Conservation (phyloP, 2,797 vertebrate genomes). For the Hozukius guyotensis region DNA sequence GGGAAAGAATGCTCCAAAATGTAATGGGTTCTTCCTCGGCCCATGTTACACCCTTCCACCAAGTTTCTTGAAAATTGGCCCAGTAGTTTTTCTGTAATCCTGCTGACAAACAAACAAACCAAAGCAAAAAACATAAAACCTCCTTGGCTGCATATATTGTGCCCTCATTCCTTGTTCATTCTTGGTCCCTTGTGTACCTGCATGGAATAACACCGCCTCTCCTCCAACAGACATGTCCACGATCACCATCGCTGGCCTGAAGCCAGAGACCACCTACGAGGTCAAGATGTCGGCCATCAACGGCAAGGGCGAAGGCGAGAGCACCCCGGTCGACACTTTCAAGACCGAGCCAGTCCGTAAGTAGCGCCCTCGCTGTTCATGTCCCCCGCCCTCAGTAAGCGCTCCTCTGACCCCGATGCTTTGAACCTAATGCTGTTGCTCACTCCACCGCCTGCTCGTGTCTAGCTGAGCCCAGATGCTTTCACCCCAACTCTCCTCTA, state of each 20-base stretch:
- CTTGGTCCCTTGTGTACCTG: background rate
- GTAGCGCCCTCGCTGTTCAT: slow-evolving; percentile 68
- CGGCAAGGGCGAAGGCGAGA: slow-evolving; percentile 94
- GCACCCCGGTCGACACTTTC: slow-evolving; percentile 84
- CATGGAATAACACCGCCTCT: background rate
- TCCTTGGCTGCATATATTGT: background rate
- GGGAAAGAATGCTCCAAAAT: background rate
- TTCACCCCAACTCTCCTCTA: slow-evolving; percentile 28
- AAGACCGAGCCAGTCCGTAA: slow-evolving; percentile 97
- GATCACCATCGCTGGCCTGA: slow-evolving; percentile 89
- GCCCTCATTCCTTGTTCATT: background rate
- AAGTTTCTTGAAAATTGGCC: too few species aligned
- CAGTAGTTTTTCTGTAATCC: background rate
- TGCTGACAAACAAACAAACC: background rate
- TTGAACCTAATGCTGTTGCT: slow-evolving; percentile 40
- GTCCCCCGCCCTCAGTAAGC: background rate
- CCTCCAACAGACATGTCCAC: slow-evolving; percentile 80
- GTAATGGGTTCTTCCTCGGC: too few species aligned
- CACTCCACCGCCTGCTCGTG: slow-evolving; percentile 36
- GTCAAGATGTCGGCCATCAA: slow-evolving; percentile 94
- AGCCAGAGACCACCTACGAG: slow-evolving; percentile 90
- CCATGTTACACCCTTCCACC: too few species aligned
- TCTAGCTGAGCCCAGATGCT: slow-evolving; percentile 52
- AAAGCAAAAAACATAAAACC: background rate
- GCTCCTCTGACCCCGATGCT: slow-evolving; percentile 31